Evolutionary conservation across 1,140 invertebrate genomes (phyloP).

Genomic region (Oreohelix idahoensis): DNA sequence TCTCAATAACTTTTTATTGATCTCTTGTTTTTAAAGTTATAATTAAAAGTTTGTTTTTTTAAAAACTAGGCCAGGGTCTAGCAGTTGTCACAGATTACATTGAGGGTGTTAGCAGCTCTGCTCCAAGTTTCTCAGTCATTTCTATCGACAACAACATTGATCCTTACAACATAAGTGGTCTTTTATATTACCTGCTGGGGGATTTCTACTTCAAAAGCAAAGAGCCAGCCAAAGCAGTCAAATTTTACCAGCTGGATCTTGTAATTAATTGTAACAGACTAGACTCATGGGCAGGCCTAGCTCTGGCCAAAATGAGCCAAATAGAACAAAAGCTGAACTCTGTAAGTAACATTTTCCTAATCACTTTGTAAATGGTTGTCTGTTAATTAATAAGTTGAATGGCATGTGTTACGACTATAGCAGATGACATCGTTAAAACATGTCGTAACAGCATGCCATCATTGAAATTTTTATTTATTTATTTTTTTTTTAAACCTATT

Average conservation of each 20-base stretch:
- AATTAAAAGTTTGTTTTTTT: background rate
- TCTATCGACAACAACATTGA: background rate
- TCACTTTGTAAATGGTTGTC: no score
- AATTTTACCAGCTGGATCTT: slow-evolving; percentile 88
- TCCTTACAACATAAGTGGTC: slow-evolving; percentile 51
- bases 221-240: slow-evolving; percentile 81
- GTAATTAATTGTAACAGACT: slow-evolving; percentile 84
- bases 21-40: no score
- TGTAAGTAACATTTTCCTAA: background rate
- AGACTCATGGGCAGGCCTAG: slow-evolving; percentile 93
- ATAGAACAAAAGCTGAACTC: slow-evolving; percentile 88
- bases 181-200: slow-evolving; percentile 90
- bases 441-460: no score
- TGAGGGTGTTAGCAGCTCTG: slow-evolving; percentile 49
- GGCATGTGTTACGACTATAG: no score
- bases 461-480: no score
- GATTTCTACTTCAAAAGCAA: slow-evolving; percentile 95
- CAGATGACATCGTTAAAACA: no score
- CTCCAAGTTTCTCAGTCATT: slow-evolving; percentile 29
- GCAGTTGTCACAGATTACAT: slow-evolving; percentile 48
- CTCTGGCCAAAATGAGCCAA: slow-evolving; percentile 84
- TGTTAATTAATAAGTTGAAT: no score
- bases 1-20: no score
- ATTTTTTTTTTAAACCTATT: no score
- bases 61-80: background rate